Conservation (phyloP, 2,888 invertebrate species). For the Frankliniella fusca region DNA sequence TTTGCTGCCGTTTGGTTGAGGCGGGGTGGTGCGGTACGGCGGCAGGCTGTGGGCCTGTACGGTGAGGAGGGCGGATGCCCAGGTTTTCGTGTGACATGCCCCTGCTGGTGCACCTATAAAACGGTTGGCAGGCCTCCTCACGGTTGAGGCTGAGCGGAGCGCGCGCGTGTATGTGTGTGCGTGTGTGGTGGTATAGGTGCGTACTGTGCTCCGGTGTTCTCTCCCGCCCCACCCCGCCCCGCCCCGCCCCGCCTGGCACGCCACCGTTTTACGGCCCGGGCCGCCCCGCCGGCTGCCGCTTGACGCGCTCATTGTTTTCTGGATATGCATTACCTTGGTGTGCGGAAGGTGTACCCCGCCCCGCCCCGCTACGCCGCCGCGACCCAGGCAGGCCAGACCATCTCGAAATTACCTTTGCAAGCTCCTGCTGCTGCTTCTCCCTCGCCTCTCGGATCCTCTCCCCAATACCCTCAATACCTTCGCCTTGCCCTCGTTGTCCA, state of each 20-base stretch:
- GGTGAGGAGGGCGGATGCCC: no score
- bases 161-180: not conserved
- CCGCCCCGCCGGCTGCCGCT: not conserved
- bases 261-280: not conserved
- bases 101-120: not conserved
- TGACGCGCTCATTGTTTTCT: conserved; percentile 8
- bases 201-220: no score
- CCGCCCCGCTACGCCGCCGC: no score
- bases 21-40: not conserved
- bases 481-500: no score
- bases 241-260: not conserved
- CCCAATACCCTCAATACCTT: no score
- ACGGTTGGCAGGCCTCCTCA: not conserved
- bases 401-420: no score
- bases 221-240: not conserved
- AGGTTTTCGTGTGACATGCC: not conserved
- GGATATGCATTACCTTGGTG: not conserved
- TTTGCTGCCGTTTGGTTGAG: conserved; percentile 2
- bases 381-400: no score
- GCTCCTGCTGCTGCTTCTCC: no score
- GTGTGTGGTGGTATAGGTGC: not conserved
- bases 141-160: not conserved
- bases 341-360: no score
- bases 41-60: not conserved
- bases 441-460: no score